Evolutionary conservation across 2,888 invertebrate species (phyloP).

Genomic region (Leucania comma): DNA sequence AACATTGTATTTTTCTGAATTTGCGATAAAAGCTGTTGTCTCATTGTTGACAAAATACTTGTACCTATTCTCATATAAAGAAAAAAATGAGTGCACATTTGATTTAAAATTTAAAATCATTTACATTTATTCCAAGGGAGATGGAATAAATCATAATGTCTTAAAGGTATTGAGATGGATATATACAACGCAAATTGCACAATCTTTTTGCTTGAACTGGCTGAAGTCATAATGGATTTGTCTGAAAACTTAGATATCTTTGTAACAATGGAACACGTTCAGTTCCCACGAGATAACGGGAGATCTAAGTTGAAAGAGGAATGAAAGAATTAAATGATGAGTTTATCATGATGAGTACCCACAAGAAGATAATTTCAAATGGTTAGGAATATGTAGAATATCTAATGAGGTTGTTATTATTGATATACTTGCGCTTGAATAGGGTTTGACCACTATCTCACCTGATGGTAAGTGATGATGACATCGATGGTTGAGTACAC

Average conservation of each 20-base stretch:
- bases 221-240: conserved; percentile 46
- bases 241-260: conserved; percentile 50
- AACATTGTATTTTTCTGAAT: background rate
- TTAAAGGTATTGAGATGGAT: conserved; percentile 5
- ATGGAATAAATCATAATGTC: background rate
- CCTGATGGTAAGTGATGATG: too few relatives aligned
- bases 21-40: background rate
- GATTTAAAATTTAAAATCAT: background rate
- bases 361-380: conserved; percentile 1
- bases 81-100: background rate
- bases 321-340: conserved; percentile 27
- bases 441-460: too few relatives aligned
- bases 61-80: background rate
- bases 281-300: conserved; percentile 43
- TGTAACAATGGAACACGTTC: conserved; percentile 35
- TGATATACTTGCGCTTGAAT: too few relatives aligned
- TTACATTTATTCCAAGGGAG: background rate
- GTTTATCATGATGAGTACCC: background rate
- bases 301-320: conserved; percentile 37
- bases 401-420: too few relatives aligned
- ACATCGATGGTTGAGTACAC: too few relatives aligned
- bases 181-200: conserved; percentile 13
- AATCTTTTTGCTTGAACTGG: conserved; percentile 31
- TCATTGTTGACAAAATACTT: background rate
- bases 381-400: background rate